phyloP scores from a whole-genome alignment of 2,113 vertebrate species.

The Mobula hypostoma region DNA sequence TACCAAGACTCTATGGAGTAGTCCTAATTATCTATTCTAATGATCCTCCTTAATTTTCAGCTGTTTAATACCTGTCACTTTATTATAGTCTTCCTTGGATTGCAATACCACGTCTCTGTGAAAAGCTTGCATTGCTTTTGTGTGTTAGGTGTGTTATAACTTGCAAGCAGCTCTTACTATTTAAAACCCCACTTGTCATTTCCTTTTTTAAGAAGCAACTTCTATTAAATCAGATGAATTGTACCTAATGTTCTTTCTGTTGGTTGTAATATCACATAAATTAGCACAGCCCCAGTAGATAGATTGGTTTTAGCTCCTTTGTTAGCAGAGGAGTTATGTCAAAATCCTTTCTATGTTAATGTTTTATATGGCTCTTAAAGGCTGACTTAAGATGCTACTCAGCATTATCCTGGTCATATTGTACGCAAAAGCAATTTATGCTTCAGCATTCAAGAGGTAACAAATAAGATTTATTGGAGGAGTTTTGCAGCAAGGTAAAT shows the following conservation, averaged over 20 bases:
- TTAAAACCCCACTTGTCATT: no score
- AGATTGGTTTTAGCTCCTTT: neutral
- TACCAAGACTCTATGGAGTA: neutral
- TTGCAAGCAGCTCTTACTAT: neutral
- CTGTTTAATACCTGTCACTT: neutral
- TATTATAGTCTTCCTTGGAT: no score
- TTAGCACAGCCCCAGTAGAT: neutral
- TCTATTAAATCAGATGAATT: neutral
- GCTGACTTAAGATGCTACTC: neutral
- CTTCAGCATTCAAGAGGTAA: neutral
- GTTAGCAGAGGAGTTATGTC: neutral
- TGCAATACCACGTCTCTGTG: neutral
- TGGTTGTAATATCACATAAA: neutral
- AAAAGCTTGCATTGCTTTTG: neutral
- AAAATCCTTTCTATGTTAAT: neutral
- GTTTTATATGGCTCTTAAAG: neutral
- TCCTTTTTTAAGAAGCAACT: neutral
- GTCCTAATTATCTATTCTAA: neutral
- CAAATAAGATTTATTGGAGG: neutral
- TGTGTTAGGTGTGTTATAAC: no score
- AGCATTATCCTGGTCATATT: neutral
- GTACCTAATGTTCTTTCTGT: neutral
- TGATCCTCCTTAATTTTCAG: neutral
- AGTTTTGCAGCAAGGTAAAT: neutral
- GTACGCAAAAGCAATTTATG: neutral